Conservation (phyloP, 2,113 vertebrate genomes). For the Myodes glareolus region DNA sequence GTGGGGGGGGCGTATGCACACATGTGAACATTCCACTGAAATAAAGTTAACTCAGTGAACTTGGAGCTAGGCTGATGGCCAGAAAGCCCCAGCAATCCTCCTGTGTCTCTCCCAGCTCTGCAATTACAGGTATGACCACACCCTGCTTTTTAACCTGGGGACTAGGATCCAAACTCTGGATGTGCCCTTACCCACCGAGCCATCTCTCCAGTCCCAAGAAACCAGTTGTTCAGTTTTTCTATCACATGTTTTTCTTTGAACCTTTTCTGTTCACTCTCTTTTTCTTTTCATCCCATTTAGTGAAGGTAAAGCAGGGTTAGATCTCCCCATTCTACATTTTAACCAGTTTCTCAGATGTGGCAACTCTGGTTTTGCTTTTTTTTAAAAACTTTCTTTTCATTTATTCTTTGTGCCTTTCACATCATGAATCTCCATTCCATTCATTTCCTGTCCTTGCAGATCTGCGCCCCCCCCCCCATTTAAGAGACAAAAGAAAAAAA, state of each 20-base stretch:
- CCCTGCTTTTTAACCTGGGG: not conserved
- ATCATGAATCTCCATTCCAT: too few relatives aligned
- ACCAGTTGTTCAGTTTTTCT: not conserved
- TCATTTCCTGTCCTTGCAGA: too few relatives aligned
- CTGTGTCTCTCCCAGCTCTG: not conserved
- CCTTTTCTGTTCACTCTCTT: not conserved
- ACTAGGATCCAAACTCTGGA: not conserved
- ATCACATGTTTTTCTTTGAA: constrained; percentile 7
- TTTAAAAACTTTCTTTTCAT: too few relatives aligned
- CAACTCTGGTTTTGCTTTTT: too few relatives aligned
- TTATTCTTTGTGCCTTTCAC: too few relatives aligned
- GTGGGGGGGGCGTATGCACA: too few relatives aligned
- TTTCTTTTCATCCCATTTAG: not conserved
- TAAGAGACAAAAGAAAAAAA: too few relatives aligned
- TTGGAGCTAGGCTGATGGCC: not conserved
- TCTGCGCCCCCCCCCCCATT: too few relatives aligned
- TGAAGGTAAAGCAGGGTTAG: not conserved
- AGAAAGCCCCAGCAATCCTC: not conserved
- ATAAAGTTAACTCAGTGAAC: not conserved
- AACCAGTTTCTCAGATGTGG: not conserved
- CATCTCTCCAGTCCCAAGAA: not conserved
- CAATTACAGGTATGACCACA: not conserved
- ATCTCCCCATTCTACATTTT: not conserved
- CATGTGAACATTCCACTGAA: not conserved
- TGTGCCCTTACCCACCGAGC: not conserved